Evolutionary conservation across 23 tunicate genomes (phyloP), one percentile per base, ranked within the genome.

Genomic region (Halocynthia aurantium): DNA sequence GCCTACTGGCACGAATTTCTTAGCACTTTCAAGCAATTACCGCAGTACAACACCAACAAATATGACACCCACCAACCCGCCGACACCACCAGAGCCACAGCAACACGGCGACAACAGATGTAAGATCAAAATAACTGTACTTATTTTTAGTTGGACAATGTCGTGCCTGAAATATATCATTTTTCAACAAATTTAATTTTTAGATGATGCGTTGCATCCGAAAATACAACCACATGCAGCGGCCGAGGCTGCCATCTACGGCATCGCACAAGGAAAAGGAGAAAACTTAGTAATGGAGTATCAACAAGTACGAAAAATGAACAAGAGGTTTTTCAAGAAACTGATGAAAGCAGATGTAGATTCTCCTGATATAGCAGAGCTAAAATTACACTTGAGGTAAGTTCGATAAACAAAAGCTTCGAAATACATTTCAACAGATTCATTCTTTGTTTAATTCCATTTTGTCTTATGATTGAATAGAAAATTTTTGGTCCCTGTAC

Each of bases 281-380:
- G 51, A 72, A 58, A 86, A 86, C 64, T 67, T 88, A 40, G 83
- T 83, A 44, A 85, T 78, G 78, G 86, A 80, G 70, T 71, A 83
- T 50, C 68, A 73, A 19, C 58, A 64, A 21, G 79, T 88, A 8
- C 81, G 80, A 55, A 50, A 53, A 6, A 68, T 62, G n/a, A 69
- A 79, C 7, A 15, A 52, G n/a, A 82, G 53, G 51, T 58, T 88
- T 10, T 88, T 78, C 76, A 60, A 67, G 58, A 88, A 68, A 52
- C 70, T 88, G 8, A 61, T 64, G 51, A 77, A 79, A 22, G 5
- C 62, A 9, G 69, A 62, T 6, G 76, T 13, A 53, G 65, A 83
- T 65, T 67, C 86, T 22, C 70, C 77, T 50, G 52, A 69, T 66
- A 31, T 83, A 7, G 57, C 58, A 12, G 95, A 88, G 12, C 61